These are phyloP conservation scores for Hyperoplus immaculatus DNA, from an alignment of 2,797 vertebrate species.

Conservation along the genomic window DNA sequence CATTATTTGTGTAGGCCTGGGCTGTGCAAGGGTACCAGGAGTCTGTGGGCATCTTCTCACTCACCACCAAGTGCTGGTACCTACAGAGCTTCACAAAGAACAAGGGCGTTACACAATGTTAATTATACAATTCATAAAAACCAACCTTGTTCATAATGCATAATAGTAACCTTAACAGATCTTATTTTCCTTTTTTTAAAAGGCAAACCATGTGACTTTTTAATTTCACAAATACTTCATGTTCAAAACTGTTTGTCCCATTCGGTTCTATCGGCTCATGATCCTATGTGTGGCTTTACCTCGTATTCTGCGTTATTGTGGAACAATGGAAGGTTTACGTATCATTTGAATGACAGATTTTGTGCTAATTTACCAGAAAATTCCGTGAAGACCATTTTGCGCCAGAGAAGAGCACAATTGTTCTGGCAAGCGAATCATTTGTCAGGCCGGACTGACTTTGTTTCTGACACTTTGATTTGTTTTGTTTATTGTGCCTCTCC, in stretches of 20 bases:
- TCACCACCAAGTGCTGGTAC: slow-evolving; percentile 81
- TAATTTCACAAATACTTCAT: not conserved
- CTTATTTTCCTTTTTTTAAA: not conserved
- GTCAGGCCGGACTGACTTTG: slow-evolving; percentile 11
- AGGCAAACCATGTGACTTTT: not conserved
- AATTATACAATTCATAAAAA: not conserved
- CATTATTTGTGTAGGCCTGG: slow-evolving; percentile 64
- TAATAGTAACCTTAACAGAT: not conserved
- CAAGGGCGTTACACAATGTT: not conserved
- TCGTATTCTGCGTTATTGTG: not conserved
- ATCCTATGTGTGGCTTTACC: not conserved
- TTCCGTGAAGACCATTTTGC: slow-evolving; percentile 3
- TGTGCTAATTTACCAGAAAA: not conserved
- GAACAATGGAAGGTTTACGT: not conserved
- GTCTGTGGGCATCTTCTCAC: slow-evolving; percentile 72
- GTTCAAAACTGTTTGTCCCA: not conserved
- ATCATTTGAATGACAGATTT: not conserved
- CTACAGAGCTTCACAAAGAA: slow-evolving; percentile 86
- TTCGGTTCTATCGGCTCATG: not conserved
- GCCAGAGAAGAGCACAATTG: not conserved
- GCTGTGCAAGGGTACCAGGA: slow-evolving; percentile 92
- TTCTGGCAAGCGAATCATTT: slow-evolving; percentile 10
- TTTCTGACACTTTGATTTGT: slow-evolving; percentile 37
- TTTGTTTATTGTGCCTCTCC: slow-evolving; percentile 43
- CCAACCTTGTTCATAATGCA: not conserved